phyloP scores from a whole-genome alignment of 2,113 vertebrate genomes.

The Antechinus flavipes region DNA sequence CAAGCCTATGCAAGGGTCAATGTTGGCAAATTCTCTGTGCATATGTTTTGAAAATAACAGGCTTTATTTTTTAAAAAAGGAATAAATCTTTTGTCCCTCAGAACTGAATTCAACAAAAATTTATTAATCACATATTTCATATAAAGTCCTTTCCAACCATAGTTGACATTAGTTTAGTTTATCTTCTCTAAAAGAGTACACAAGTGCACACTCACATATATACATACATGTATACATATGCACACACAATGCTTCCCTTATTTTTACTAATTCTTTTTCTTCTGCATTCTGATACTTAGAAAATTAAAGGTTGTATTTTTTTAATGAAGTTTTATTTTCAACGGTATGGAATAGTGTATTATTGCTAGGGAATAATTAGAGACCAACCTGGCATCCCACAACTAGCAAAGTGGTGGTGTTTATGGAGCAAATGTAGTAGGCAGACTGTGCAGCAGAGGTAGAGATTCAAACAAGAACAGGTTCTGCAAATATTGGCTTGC shows the following conservation, averaged over 20 bases:
- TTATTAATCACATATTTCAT: not conserved
- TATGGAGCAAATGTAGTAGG: not conserved
- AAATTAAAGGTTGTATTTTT: not conserved
- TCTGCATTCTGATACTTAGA: not conserved
- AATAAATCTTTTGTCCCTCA: not conserved
- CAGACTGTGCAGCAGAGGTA: not conserved
- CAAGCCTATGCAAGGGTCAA: too few relatives aligned
- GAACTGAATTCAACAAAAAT: not conserved
- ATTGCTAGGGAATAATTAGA: not conserved
- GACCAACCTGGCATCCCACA: not conserved
- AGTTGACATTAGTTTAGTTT: not conserved
- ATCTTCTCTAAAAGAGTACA: not conserved
- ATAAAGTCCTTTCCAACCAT: not conserved
- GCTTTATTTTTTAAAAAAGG: too few relatives aligned
- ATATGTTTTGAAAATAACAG: too few relatives aligned
- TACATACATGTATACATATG: not conserved
- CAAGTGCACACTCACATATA: not conserved
- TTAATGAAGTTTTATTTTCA: not conserved
- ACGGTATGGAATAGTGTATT: not conserved
- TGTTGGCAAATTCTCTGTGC: too few relatives aligned
- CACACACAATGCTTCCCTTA: not conserved
- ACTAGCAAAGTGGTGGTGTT: not conserved
- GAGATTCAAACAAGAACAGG: not conserved
- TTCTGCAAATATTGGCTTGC: not conserved
- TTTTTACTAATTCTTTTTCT: not conserved